Percentiles rank a stretch among this genome's conserved stretches.
These are phyloP conservation scores for Chaetophractus vellerosus DNA, from an alignment of 2,797 vertebrate genomes.

Conservation along the genomic window DNA sequence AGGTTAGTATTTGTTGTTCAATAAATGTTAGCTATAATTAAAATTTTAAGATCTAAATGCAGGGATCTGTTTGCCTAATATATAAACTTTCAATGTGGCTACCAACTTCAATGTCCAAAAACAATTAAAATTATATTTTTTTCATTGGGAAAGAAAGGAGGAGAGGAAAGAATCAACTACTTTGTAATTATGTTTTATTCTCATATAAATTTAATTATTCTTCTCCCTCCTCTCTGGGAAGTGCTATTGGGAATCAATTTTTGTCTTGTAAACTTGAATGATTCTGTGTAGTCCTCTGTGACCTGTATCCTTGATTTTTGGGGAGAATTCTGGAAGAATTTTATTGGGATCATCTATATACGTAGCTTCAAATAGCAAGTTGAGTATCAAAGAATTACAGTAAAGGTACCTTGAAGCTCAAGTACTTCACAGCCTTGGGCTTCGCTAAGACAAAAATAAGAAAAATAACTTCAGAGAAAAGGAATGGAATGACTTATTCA, in stretches of 20 bases:
- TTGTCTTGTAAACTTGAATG: constrained; percentile 51
- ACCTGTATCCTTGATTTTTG: constrained; percentile 42
- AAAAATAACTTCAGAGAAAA: constrained; percentile 59
- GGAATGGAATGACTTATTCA: constrained; percentile 64
- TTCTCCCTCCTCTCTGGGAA: neutral
- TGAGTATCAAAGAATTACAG: constrained; percentile 31
- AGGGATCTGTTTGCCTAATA: neutral
- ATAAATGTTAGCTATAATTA: constrained; percentile 50
- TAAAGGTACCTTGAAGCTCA: constrained; percentile 34
- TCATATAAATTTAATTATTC: constrained; percentile 33
- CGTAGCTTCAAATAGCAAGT: constrained; percentile 58
- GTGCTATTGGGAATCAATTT: constrained; percentile 28
- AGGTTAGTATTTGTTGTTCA: neutral
- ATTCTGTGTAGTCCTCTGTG: neutral
- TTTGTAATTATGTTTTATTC: constrained; percentile 46
- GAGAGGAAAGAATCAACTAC: neutral
- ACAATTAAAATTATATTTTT: constrained; percentile 63
- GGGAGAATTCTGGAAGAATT: neutral
- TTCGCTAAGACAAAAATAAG: constrained; percentile 70
- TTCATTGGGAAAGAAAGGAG: neutral
- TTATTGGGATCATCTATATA: neutral
- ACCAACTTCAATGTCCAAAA: constrained; percentile 37
- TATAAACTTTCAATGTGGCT: constrained; percentile 47
- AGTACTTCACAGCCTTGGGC: constrained; percentile 2
- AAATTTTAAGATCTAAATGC: constrained; percentile 29